A percentile compares a stretch with the other conserved stretches of the same genome.
Conservation (phyloP, 1,140 invertebrate genomes). For the Drosophila suzukii region DNA sequence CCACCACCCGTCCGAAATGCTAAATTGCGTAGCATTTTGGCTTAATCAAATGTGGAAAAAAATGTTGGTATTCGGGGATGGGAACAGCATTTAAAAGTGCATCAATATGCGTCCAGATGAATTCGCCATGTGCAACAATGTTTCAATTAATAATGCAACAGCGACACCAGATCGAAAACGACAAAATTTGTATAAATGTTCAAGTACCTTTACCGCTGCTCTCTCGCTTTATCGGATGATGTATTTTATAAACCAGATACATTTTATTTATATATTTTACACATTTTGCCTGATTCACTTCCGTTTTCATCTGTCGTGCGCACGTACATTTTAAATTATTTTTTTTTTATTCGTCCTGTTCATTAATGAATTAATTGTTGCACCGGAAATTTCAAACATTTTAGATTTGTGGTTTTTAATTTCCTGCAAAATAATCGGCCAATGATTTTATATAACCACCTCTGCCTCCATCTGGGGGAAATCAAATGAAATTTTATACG, state of each 20-base stretch:
- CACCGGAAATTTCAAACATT: constrained; percentile 83
- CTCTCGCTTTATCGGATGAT: constrained; percentile 29
- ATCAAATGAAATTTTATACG: constrained; percentile 64
- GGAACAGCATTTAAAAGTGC: constrained; percentile 57
- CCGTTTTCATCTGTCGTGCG: constrained; percentile 49
- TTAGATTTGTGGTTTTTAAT: constrained; percentile 83
- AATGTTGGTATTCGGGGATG: not conserved
- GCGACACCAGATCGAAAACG: constrained; percentile 28
- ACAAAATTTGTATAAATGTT: not conserved
- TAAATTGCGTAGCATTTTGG: constrained; percentile 71
- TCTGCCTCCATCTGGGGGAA: constrained; percentile 4
- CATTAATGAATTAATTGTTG: constrained; percentile 81
- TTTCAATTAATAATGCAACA: constrained; percentile 77
- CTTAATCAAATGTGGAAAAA: constrained; percentile 70
- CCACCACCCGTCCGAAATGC: constrained; percentile 16
- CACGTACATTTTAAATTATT: constrained; percentile 4
- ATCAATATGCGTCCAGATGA: constrained; percentile 64
- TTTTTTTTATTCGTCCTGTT: constrained; percentile 15
- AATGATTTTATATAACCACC: constrained; percentile 43
- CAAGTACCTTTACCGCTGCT: not conserved
- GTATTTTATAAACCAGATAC: constrained; percentile 37
- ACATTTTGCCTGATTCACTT: constrained; percentile 69
- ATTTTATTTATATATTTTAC: constrained; percentile 34
- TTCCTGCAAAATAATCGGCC: constrained; percentile 77
- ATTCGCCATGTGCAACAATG: constrained; percentile 42